These are phyloP conservation scores for Carassius carassius DNA, from an alignment of 2,113 vertebrate genomes.

Conservation along the genomic window DNA sequence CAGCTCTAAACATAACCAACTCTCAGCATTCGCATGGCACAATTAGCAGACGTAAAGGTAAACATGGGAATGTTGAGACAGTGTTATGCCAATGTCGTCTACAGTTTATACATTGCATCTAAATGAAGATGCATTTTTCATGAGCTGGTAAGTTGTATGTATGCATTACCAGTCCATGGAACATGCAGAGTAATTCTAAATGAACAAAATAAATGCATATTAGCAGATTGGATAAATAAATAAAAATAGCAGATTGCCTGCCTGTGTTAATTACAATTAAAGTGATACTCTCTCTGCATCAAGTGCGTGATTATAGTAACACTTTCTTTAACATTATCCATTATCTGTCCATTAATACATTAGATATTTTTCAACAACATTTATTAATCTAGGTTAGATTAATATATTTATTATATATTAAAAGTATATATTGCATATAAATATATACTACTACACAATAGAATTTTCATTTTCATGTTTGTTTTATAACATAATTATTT, in stretches of 20 bases:
- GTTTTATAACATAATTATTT: not conserved
- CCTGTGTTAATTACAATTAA: not conserved
- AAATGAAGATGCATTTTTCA: constrained; percentile 80
- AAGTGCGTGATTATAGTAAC: not conserved
- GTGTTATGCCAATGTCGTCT: constrained; percentile 43
- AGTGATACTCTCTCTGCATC: constrained; percentile 25
- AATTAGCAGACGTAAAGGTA: constrained; percentile 17
- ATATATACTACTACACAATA: not conserved
- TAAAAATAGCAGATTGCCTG: not conserved
- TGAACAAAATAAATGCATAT: not conserved
- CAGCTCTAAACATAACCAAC: constrained; percentile 58
- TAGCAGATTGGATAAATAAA: not conserved
- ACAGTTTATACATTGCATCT: constrained; percentile 78
- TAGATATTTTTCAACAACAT: not conserved
- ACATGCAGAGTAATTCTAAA: constrained; percentile 13
- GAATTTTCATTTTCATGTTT: not conserved
- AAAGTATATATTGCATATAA: not conserved
- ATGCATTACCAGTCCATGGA: constrained; percentile 75
- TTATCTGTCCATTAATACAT: not conserved
- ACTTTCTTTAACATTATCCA: not conserved
- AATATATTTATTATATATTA: not conserved
- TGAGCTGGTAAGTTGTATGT: constrained; percentile 79
- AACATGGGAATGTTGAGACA: constrained; percentile 60
- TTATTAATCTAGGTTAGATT: not conserved
- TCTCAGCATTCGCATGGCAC: constrained; percentile 55